A percentile compares a stretch with the other conserved stretches of the same genome.
phyloP scores from a whole-genome alignment of 2,113 vertebrate genomes.

The Dicrurus megarhynchus region DNA sequence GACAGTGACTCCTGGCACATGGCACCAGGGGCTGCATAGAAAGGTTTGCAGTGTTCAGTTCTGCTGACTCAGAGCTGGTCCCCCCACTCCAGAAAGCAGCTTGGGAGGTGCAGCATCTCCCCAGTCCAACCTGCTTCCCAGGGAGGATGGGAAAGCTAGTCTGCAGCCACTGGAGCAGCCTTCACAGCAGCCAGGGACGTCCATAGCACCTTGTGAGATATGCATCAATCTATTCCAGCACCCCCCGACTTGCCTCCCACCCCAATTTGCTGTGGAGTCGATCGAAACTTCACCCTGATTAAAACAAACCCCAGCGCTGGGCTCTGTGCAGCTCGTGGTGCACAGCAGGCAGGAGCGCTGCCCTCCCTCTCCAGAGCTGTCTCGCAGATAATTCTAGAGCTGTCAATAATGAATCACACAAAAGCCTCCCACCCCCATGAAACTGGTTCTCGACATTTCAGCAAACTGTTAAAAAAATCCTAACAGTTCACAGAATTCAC shows the following conservation, averaged over 20 bases:
- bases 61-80: neutral
- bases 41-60: neutral
- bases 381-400: neutral
- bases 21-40: neutral
- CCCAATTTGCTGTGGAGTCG: neutral
- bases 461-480: neutral
- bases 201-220: accelerated
- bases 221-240: neutral
- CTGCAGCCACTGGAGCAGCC: neutral
- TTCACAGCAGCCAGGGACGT: neutral
- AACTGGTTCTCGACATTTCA: neutral
- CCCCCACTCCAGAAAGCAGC: neutral
- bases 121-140: neutral
- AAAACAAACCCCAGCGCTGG: neutral
- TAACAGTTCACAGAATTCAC: neutral
- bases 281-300: neutral
- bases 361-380: neutral
- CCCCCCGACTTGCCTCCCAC: neutral
- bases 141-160: neutral
- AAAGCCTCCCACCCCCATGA: neutral
- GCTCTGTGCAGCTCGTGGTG: neutral
- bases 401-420: neutral
- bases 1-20: neutral
- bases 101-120: neutral
- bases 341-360: neutral